A percentile compares a stretch with the other conserved stretches of the same genome.
Conservation (phyloP, 2,888 invertebrate species). For the Metacarcinus magister region DNA sequence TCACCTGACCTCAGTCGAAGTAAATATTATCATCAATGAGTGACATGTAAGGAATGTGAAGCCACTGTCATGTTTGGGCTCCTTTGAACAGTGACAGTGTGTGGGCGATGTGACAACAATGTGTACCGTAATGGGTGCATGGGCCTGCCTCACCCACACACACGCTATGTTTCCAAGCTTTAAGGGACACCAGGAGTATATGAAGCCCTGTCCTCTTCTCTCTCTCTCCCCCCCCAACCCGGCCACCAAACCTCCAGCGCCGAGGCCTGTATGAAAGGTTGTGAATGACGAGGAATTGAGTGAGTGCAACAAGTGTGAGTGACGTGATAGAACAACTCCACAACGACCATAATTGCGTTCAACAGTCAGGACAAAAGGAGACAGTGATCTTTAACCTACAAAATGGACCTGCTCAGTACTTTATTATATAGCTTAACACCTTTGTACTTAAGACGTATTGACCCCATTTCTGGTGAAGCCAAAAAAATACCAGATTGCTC, state of each 20-base stretch:
- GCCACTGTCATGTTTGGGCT: neutral
- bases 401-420: neutral
- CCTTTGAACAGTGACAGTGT: neutral
- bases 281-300: neutral
- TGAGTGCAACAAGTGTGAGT: neutral
- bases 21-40: neutral
- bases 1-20: neutral
- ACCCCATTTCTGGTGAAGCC: neutral
- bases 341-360: neutral
- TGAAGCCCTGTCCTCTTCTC: neutral
- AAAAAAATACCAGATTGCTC: neutral
- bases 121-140: neutral
- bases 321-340: neutral
- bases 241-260: no score
- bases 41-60: neutral
- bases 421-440: neutral
- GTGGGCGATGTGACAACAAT: neutral
- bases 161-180: neutral
- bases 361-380: neutral
- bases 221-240: no score
- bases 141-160: neutral
- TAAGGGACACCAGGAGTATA: neutral
- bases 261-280: neutral
- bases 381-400: neutral
- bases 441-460: neutral